Percentiles rank a stretch among this genome's conserved stretches.
These are phyloP conservation scores for Drosophila nr. perissopoda DNA, from an alignment of 2,888 invertebrate species.

Conservation along the genomic window DNA sequence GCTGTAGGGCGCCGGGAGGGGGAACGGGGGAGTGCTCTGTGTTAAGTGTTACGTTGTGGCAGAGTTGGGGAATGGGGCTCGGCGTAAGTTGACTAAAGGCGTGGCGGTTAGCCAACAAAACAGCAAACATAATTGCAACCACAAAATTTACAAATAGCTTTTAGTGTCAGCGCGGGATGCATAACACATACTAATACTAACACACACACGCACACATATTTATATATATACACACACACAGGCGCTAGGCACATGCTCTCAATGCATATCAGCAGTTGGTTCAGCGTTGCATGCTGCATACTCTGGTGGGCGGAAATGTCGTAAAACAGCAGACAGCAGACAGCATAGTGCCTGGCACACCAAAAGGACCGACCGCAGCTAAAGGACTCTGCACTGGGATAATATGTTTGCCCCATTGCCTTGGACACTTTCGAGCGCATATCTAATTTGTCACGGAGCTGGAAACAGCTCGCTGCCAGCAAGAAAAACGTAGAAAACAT, in stretches of 20 bases:
- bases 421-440: slow-evolving; percentile 65
- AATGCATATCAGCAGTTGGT: slow-evolving; percentile 70
- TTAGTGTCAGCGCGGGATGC: slow-evolving; percentile 77
- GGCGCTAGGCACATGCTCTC: slow-evolving; percentile 67
- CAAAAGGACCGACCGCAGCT: slow-evolving; percentile 14
- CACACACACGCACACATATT: slow-evolving; percentile 13
- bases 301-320: slow-evolving; percentile 61
- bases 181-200: slow-evolving; percentile 31
- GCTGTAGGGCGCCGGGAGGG: not conserved
- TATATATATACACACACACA: slow-evolving; percentile 2
- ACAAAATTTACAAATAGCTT: slow-evolving; percentile 81
- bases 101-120: slow-evolving; percentile 58
- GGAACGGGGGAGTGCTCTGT: slow-evolving; percentile 17
- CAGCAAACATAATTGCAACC: slow-evolving; percentile 81
- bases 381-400: slow-evolving; percentile 27
- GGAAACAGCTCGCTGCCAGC: slow-evolving; percentile 22
- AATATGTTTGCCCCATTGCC: slow-evolving; percentile 61
- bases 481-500: slow-evolving; percentile 46
- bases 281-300: slow-evolving; percentile 52
- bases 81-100: slow-evolving; percentile 14
- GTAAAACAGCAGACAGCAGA: slow-evolving; percentile 59
- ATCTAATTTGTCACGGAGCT: slow-evolving; percentile 76
- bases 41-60: slow-evolving; percentile 47
- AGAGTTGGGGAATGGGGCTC: not conserved
- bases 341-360: slow-evolving; percentile 1